Conservation (phyloP, 2,888 invertebrate genomes). For the Caenorhabditis sp. region DNA sequence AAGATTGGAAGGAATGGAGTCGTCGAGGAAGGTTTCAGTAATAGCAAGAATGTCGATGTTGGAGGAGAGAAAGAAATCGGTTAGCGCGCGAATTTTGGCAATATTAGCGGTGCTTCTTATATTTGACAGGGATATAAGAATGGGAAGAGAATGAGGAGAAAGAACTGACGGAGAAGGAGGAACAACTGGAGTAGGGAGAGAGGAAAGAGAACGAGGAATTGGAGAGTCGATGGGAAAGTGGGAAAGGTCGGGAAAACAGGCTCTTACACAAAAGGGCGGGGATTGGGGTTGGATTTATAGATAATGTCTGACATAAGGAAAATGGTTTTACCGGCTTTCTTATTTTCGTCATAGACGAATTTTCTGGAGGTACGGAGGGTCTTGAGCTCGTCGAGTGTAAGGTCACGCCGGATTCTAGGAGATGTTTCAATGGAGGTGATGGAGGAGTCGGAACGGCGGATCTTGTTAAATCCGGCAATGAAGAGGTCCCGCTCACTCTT, state of each 20-base stretch:
- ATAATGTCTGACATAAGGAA: neutral
- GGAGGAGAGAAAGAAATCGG: neutral
- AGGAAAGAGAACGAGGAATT: too few relatives aligned
- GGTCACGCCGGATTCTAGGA: constrained; percentile 1
- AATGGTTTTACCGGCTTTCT: neutral
- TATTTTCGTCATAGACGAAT: constrained; percentile 15
- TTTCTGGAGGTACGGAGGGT: constrained; percentile 6
- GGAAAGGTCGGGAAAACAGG: too few relatives aligned
- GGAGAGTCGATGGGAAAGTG: too few relatives aligned
- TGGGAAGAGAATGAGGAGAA: too few relatives aligned
- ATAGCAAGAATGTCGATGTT: neutral
- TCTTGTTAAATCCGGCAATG: too few relatives aligned
- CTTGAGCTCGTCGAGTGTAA: neutral
- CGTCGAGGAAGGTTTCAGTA: constrained; percentile 25
- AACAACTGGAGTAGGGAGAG: too few relatives aligned
- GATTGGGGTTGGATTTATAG: neutral
- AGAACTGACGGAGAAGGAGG: too few relatives aligned
- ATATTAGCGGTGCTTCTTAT: neutral
- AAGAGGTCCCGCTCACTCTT: neutral
- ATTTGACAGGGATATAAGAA: neutral
- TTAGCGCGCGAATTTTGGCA: neutral
- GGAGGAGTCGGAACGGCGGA: too few relatives aligned
- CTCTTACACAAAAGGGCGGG: constrained; percentile 4
- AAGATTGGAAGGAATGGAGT: constrained; percentile 5
- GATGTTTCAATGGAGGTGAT: neutral